phyloP scores from a whole-genome alignment of 1,140 invertebrate species.

The Plectus sambesii region DNA sequence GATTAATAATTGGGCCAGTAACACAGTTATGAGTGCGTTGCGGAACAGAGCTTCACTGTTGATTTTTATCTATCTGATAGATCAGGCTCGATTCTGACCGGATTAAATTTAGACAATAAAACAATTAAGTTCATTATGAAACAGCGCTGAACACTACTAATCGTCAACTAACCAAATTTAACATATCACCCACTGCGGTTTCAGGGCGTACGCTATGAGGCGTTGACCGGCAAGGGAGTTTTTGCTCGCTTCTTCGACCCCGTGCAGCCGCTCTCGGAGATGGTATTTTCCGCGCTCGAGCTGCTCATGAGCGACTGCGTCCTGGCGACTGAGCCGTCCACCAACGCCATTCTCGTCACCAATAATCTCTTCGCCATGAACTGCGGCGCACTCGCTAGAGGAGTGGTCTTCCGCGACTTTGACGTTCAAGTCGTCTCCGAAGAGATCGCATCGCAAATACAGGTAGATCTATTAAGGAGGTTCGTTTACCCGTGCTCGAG shows the following conservation, averaged over 20 bases:
- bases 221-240: conserved; percentile 30
- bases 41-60: no score
- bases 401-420: conserved; percentile 30
- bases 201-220: conserved; percentile 39
- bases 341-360: conserved; percentile 32
- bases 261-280: conserved; percentile 34
- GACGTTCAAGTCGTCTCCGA: conserved; percentile 39
- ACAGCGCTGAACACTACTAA: no score
- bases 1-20: no score
- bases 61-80: no score
- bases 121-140: no score
- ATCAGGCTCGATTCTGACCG: no score
- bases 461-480: conserved; percentile 18
- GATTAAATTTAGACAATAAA: no score
- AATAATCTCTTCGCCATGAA: conserved; percentile 36
- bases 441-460: conserved; percentile 44
- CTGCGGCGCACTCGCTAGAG: conserved; percentile 32
- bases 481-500: conserved; percentile 9
- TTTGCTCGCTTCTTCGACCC: conserved; percentile 41
- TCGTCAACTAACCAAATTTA: no score
- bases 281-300: conserved; percentile 42
- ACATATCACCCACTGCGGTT: conserved; percentile 12
- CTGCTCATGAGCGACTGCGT: conserved; percentile 36
- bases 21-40: no score
- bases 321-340: conserved; percentile 31